These are phyloP conservation scores for Coremacera marginata DNA, from an alignment of 2,888 invertebrate species.

Conservation along the genomic window DNA sequence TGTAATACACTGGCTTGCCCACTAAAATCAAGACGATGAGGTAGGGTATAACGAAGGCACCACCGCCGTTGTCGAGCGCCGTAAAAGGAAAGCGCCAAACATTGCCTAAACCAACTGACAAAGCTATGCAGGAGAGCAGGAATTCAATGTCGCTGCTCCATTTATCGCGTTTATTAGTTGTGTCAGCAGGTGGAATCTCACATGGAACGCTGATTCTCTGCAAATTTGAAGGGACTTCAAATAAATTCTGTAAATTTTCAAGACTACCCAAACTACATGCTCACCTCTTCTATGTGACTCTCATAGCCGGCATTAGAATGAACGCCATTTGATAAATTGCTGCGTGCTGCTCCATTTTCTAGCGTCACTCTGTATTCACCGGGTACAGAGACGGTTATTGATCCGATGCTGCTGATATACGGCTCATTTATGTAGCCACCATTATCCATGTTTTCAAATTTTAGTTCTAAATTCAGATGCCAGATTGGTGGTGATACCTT, in stretches of 20 bases:
- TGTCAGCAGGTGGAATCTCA: not conserved
- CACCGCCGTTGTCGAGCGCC: constrained; percentile 77
- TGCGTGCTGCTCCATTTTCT: not conserved
- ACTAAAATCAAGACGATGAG: constrained; percentile 75
- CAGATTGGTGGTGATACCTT: constrained; percentile 13
- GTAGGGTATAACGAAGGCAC: constrained; percentile 78
- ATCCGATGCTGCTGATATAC: constrained; percentile 41
- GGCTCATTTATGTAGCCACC: constrained; percentile 45
- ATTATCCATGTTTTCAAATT: constrained; percentile 33
- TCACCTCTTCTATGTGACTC: not conserved
- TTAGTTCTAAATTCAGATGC: too few relatives aligned
- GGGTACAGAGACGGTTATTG: constrained; percentile 45
- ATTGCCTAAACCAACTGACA: constrained; percentile 77
- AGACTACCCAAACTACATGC: too few relatives aligned
- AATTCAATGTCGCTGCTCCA: constrained; percentile 77
- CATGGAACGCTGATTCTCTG: not conserved
- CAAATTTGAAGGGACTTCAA: not conserved
- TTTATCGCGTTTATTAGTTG: constrained; percentile 58
- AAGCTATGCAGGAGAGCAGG: constrained; percentile 73
- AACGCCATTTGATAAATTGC: not conserved
- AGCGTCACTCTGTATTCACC: constrained; percentile 47
- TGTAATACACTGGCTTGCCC: constrained; percentile 78
- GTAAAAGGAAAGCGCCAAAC: constrained; percentile 78
- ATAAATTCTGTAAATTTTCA: not conserved
- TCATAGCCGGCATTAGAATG: not conserved